Percentiles rank a stretch among this genome's conserved stretches.
Evolutionary conservation across 2,113 vertebrate genomes (phyloP).

Genomic region (Dermatemys mawii): DNA sequence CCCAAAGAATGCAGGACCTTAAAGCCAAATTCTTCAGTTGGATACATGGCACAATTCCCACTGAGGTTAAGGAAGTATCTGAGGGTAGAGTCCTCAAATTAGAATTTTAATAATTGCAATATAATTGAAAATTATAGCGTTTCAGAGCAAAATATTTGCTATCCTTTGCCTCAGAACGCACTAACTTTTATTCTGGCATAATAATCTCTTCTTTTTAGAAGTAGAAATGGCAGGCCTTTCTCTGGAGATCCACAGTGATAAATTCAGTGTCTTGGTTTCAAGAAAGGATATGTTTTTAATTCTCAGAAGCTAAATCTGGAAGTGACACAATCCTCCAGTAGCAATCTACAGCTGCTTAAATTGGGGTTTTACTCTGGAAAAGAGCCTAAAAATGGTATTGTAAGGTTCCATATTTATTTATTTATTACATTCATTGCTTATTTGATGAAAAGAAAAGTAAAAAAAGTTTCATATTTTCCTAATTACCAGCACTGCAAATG

Average conservation of each 20-base stretch:
- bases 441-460: neutral
- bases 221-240: neutral
- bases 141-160: neutral
- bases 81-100: constrained; percentile 50
- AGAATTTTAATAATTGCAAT: constrained; percentile 56
- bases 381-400: neutral
- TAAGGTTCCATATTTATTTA: neutral
- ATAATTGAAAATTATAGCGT: neutral
- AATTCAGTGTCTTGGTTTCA: neutral
- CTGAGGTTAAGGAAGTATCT: constrained; percentile 63
- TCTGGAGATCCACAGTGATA: neutral
- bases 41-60: constrained; percentile 33
- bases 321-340: neutral
- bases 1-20: constrained; percentile 14
- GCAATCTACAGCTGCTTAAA: neutral
- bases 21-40: constrained; percentile 50
- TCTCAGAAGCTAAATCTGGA: neutral
- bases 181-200: neutral
- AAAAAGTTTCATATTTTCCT: neutral
- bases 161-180: neutral
- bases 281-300: neutral
- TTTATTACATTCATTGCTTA: neutral
- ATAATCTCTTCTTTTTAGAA: neutral
- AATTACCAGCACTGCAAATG: neutral
- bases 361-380: neutral